Percentiles rank a stretch among this genome's conserved stretches.
phyloP scores from a whole-genome alignment of 2,113 vertebrate genomes.

The Oceanodroma tethys region DNA sequence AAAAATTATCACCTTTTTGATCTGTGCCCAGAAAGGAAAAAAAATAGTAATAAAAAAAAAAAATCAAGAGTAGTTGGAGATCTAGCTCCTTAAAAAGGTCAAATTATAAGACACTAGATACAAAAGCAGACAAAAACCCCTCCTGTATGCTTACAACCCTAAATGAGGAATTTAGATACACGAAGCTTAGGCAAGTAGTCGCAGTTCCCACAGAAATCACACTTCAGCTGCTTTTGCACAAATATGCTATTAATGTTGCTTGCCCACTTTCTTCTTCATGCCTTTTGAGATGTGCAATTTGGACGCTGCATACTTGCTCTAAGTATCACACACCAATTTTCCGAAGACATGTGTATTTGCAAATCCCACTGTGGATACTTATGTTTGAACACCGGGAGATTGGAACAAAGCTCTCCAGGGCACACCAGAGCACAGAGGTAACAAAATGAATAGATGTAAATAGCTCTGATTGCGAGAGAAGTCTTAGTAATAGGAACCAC shows the following conservation, averaged over 20 bases:
- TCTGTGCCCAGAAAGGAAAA: not conserved
- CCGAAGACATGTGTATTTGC: not conserved
- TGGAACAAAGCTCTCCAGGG: constrained; percentile 41
- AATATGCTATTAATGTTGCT: constrained; percentile 28
- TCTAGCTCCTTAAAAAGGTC: not conserved
- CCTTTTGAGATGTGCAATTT: constrained; percentile 28
- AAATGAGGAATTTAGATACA: not conserved
- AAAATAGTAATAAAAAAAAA: not conserved
- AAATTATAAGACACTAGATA: not conserved
- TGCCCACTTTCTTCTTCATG: constrained; percentile 44
- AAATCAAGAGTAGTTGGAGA: not conserved
- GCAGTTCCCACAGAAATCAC: constrained; percentile 29
- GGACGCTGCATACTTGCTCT: constrained; percentile 26
- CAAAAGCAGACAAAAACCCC: not conserved
- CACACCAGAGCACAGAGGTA: constrained; percentile 4
- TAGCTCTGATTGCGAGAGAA: not conserved
- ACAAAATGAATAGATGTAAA: constrained; percentile 19
- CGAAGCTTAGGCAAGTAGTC: not conserved
- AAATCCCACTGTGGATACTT: constrained; percentile 54
- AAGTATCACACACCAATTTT: constrained; percentile 25
- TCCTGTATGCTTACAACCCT: not conserved
- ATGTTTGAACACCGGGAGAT: not conserved
- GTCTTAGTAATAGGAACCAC: not conserved
- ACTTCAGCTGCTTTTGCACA: constrained; percentile 36
- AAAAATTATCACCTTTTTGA: not conserved